phyloP scores from a whole-genome alignment of 2,113 vertebrate genomes.

The Tragelaphus scriptus region DNA sequence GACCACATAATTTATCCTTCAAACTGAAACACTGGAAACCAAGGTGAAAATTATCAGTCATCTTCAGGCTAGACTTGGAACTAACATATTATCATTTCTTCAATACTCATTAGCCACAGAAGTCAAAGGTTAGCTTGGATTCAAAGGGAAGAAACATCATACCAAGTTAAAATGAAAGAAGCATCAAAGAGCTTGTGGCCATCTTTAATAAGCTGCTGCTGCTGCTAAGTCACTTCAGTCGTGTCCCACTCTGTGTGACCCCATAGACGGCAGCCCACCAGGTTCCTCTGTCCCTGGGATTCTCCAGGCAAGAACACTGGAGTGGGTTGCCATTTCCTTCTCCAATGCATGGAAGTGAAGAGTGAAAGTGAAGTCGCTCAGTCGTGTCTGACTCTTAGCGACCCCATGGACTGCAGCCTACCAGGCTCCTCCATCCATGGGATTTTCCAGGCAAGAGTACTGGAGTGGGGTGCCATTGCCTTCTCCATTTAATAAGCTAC shows the following conservation, averaged over 20 bases:
- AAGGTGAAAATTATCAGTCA: background rate
- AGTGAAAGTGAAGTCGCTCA: too few species aligned
- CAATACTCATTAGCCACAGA: background rate
- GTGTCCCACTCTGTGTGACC: fast-evolving
- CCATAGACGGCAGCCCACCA: too few species aligned
- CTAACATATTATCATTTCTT: background rate
- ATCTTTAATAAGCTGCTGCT: background rate
- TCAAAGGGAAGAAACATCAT: background rate
- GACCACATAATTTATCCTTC: background rate
- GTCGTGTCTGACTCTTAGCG: fast-evolving
- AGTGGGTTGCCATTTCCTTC: too few species aligned
- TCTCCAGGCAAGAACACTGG: too few species aligned
- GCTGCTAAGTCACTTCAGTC: too few species aligned
- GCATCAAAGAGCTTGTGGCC: background rate
- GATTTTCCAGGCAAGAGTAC: too few species aligned
- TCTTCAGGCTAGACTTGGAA: background rate
- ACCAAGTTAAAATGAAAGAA: background rate
- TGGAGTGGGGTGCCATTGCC: too few species aligned
- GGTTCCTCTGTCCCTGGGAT: too few species aligned
- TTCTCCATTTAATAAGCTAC: background rate
- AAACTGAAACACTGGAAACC: background rate
- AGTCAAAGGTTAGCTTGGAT: background rate
- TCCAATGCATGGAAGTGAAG: too few species aligned
- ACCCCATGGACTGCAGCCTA: too few species aligned
- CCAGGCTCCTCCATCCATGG: too few species aligned